Percentiles rank a stretch among this genome's conserved stretches.
Conservation (phyloP, 2,888 invertebrate species). For the Hypercompe scribonia region DNA sequence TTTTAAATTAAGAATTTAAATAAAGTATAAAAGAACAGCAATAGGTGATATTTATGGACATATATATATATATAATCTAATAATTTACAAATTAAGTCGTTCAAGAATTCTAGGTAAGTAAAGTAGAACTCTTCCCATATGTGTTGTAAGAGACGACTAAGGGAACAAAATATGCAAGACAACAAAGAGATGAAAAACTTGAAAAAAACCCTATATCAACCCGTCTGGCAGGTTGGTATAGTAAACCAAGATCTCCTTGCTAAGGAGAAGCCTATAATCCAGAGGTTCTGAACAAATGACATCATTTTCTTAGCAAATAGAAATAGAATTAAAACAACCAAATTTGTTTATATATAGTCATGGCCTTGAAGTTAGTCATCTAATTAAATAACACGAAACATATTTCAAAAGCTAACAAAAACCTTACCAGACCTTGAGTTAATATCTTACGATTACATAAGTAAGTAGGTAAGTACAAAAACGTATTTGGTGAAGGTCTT, state of each 20-base stretch:
- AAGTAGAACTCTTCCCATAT: too few species aligned
- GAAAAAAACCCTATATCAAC: too few species aligned
- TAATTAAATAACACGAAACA: neutral
- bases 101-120: neutral
- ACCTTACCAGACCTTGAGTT: neutral
- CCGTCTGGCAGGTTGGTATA: too few species aligned
- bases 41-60: neutral
- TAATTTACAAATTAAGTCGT: neutral
- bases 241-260: too few species aligned
- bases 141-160: too few species aligned
- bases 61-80: too few species aligned
- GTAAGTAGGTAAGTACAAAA: constrained; percentile 7
- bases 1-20: neutral
- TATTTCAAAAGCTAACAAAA: neutral
- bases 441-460: neutral
- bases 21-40: neutral
- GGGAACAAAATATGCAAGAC: too few species aligned
- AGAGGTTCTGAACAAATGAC: too few species aligned
- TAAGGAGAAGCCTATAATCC: too few species aligned
- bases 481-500: constrained; percentile 18
- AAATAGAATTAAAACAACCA: too few species aligned
- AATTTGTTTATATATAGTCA: neutral
- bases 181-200: too few species aligned
- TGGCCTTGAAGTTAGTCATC: neutral
- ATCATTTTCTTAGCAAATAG: neutral